Percentiles rank a stretch among this genome's conserved stretches.
These are phyloP conservation scores for Hippocampus guttulatus DNA, from an alignment of 2,113 vertebrate species.

Conservation along the genomic window DNA sequence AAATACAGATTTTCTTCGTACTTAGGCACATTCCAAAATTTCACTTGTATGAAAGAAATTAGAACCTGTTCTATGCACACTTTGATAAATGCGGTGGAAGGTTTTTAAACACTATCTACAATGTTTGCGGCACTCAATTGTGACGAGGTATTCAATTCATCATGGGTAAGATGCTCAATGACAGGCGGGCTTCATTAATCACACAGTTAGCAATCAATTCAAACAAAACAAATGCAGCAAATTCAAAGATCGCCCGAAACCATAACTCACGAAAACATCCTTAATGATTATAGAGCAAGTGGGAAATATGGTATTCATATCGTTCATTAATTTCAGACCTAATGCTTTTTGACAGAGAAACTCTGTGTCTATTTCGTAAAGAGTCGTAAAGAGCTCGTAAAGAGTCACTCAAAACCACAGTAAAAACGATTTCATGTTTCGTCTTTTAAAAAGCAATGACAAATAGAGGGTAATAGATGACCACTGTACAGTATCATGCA, in stretches of 20 bases:
- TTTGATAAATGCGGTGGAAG: conserved; percentile 14
- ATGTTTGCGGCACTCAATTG: conserved; percentile 72
- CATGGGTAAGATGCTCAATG: conserved; percentile 73
- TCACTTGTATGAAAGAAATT: no score
- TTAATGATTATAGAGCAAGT: conserved; percentile 50
- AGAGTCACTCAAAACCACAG: not conserved
- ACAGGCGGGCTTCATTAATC: conserved; percentile 84
- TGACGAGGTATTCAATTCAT: conserved; percentile 91
- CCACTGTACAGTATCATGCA: not conserved
- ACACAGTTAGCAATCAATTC: conserved; percentile 91
- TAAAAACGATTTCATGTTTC: conserved; percentile 36
- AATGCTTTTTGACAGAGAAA: conserved; percentile 52
- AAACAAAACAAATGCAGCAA: conserved; percentile 89
- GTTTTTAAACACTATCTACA: conserved; percentile 73
- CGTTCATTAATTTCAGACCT: conserved; percentile 65
- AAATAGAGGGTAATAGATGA: conserved; percentile 15
- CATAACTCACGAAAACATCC: conserved; percentile 81
- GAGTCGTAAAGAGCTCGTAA: not conserved
- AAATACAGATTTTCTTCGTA: no score
- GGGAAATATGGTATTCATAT: conserved; percentile 43
- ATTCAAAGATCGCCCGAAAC: conserved; percentile 82
- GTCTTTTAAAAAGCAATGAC: conserved; percentile 24
- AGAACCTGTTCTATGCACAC: no score
- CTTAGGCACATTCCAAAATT: no score
- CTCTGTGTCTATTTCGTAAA: conserved; percentile 20